Evolutionary conservation across 1,140 invertebrate genomes (phyloP).

Genomic region (Ectropis grisescens): DNA sequence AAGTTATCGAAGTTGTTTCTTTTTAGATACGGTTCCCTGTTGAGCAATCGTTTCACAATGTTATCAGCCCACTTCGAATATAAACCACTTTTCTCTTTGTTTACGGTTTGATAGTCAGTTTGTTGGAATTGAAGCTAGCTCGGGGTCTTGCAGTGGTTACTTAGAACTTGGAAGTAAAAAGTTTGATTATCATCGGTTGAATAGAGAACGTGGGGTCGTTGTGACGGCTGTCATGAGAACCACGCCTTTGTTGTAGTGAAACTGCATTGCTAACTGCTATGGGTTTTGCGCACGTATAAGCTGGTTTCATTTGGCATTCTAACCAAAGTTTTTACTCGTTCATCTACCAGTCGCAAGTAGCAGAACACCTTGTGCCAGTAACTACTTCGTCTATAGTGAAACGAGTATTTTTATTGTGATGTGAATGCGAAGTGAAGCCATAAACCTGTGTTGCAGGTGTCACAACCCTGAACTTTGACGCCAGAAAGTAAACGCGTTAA

Average conservation of each 20-base stretch:
- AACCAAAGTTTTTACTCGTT: background rate
- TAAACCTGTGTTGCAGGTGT: conserved; percentile 10
- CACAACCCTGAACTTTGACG: conserved; percentile 5
- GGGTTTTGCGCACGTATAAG: conserved; percentile 25
- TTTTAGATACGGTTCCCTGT: too few species aligned
- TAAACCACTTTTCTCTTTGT: too few species aligned
- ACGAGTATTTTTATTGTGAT: conserved; percentile 2
- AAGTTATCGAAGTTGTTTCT: too few species aligned
- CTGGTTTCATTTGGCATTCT: conserved; percentile 14
- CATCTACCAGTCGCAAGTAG: background rate
- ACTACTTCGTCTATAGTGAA: too few species aligned
- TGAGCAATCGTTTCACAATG: too few species aligned
- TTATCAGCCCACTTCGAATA: too few species aligned
- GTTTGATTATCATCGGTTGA: too few species aligned
- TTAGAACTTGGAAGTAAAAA: too few species aligned
- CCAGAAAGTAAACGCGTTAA: background rate
- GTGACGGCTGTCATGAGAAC: background rate
- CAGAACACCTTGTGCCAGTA: background rate
- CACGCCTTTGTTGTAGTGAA: conserved; percentile 8
- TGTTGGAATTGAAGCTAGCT: too few species aligned
- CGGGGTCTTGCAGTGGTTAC: too few species aligned
- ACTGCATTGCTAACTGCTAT: conserved; percentile 22
- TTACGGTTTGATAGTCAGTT: too few species aligned
- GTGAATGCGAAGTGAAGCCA: conserved; percentile 18
- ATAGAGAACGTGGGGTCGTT: too few species aligned